Base-by-base conservation (phyloP, 1,140 invertebrate species). In the Hypsibius dujardini region DNA sequence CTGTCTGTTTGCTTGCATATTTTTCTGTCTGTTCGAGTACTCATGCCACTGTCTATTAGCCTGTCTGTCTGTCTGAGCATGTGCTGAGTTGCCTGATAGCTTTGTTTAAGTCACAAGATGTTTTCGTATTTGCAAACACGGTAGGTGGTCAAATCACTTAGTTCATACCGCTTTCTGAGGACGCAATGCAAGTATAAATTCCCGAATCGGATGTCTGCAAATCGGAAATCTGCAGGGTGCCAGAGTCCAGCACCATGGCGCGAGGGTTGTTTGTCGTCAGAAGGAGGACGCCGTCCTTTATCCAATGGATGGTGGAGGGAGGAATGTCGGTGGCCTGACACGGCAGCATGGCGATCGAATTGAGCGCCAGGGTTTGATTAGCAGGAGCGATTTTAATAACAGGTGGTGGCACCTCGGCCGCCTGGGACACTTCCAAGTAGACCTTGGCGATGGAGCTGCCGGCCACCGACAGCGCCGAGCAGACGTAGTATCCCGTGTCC, bases 351-450 rank as follows among this genome's bases (percentile, higher is more conserved):
- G 88, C 90, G 59, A 86, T 84, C 69, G 87, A 88, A 73, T 87
- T 87, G 59, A 89, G 77, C 1, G 88, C 87, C 7, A 94, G 78
- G 0, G 92, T 95, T 81, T 94, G 92, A 81, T 95, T 95, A 47
- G 87, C 85, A 40, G 92, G 90, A 1, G 90, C 90, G 62, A 92
- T 83, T 76, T 88, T 85, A 72, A 96, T 92, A 71, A 94, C 87
- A 40, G 92, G 92, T 1, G 92, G 92, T 1, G 90, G 89, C 2
- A 86, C 83, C 75, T 89, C 87, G 73, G 87, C 86, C 2, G 87
- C 80, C 28, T 87, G 87, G 46, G 85, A 86, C 1, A 91, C 84
- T 79, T 90, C 86, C 47, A 93, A 82, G 76, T 85, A 87, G 40
- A 89, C 88, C 59, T 87, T 84, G 2, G 86, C 86, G 46, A 88